Evolutionary conservation across 2,113 vertebrate genomes (phyloP).

Genomic region (Furnarius figulus): DNA sequence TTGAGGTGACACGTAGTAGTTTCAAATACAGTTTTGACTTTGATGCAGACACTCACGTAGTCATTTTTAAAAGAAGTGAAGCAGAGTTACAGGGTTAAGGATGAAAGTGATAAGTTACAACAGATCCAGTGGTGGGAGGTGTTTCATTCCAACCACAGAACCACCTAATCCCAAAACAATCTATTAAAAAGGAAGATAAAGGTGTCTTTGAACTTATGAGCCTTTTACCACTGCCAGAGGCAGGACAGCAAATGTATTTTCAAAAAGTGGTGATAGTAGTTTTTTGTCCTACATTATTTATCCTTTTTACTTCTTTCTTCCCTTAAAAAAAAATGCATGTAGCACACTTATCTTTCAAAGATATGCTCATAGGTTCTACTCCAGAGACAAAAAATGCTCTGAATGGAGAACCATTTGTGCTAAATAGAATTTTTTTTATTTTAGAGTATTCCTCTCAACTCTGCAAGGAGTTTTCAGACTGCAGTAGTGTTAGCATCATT

Average conservation of each 20-base stretch:
- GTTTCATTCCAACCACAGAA: neutral
- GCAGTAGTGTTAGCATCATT: neutral
- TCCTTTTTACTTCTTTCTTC: neutral
- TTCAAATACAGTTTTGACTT: neutral
- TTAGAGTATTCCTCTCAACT: neutral
- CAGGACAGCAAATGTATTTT: neutral
- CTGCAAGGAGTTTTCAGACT: neutral
- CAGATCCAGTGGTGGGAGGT: neutral
- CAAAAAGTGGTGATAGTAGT: neutral
- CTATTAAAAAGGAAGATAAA: conserved; percentile 12
- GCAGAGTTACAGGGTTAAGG: neutral
- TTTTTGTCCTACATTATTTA: neutral
- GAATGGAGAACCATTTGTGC: neutral
- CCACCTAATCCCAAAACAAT: conserved; percentile 1
- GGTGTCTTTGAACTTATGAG: neutral
- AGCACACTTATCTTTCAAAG: neutral
- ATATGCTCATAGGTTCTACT: neutral
- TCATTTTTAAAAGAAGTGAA: neutral
- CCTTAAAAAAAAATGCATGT: neutral
- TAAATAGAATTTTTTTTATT: neutral
- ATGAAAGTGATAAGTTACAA: neutral
- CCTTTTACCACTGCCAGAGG: neutral
- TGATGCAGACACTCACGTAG: neutral
- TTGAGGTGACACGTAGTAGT: neutral
- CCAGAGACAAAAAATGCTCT: neutral